Evolutionary conservation across 2,888 invertebrate species (phyloP).

Genomic region (Aphrophora alni): DNA sequence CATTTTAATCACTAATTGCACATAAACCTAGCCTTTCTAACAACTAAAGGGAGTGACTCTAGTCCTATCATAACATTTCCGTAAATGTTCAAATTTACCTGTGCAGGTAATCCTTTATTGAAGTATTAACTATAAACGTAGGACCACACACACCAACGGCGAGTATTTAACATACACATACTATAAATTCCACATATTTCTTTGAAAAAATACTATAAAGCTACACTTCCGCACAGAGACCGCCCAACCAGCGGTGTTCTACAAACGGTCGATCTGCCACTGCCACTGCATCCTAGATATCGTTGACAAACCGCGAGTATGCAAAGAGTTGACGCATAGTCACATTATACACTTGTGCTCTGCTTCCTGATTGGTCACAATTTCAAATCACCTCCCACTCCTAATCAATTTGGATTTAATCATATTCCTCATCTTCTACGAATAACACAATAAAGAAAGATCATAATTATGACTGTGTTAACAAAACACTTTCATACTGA

Average conservation of each 20-base stretch:
- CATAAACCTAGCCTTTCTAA: not conserved
- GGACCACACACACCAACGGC: not conserved
- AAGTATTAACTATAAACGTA: not conserved
- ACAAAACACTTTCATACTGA: too few relatives aligned
- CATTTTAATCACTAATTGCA: not conserved
- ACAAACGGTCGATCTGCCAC: slow-evolving; percentile 29
- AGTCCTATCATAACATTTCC: not conserved
- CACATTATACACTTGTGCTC: not conserved
- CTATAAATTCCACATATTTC: not conserved
- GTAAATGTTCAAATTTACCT: not conserved
- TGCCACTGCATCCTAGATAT: slow-evolving; percentile 27
- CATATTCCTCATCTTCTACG: not conserved
- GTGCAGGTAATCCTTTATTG: not conserved
- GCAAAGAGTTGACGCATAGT: not conserved
- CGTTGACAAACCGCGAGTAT: not conserved
- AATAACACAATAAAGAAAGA: not conserved
- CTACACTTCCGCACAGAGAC: not conserved
- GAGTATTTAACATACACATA: not conserved
- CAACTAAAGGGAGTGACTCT: not conserved
- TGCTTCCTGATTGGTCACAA: not conserved
- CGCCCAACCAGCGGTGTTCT: slow-evolving; percentile 25
- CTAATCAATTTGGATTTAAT: not conserved
- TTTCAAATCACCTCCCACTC: not conserved
- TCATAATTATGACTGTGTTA: not conserved
- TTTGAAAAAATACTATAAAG: not conserved